These are phyloP conservation scores for Coreoperca whiteheadi DNA, from an alignment of 2,113 vertebrate species.

Conservation along the genomic window DNA sequence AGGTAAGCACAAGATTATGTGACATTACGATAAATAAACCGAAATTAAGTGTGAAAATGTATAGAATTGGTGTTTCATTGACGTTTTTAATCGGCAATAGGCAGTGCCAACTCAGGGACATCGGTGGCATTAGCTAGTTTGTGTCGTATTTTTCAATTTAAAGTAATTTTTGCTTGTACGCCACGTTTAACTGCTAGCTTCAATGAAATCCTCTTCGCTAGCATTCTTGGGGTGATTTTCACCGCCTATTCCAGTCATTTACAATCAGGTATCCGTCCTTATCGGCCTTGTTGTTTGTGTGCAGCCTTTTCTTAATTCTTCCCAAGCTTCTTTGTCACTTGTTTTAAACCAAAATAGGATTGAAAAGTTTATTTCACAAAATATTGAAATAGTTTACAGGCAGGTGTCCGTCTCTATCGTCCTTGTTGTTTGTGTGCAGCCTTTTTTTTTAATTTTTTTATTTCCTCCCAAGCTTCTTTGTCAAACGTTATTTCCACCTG, in stretches of 20 bases:
- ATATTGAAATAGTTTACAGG: neutral
- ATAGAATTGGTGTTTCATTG: neutral
- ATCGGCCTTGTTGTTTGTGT: neutral
- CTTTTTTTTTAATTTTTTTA: neutral
- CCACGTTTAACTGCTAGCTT: neutral
- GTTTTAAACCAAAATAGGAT: neutral
- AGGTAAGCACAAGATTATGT: slow-evolving; percentile 44
- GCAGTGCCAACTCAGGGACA: neutral
- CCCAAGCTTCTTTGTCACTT: fast-evolving
- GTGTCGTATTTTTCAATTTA: neutral
- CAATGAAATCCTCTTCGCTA: neutral
- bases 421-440: neutral
- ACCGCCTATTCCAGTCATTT: neutral
- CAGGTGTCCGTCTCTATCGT: neutral
- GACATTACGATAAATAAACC: fast-evolving
- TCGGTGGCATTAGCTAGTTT: neutral
- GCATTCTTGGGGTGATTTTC: neutral
- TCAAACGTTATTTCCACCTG: neutral
- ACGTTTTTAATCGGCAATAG: neutral
- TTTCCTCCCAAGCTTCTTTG: neutral
- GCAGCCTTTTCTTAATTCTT: neutral
- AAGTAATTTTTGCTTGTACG: neutral
- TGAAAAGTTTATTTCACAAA: neutral
- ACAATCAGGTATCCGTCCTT: fast-evolving
- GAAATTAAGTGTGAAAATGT: fast-evolving